phyloP scores from a whole-genome alignment of 23 tunicate genomes.

The Trididemnum clinides region DNA sequence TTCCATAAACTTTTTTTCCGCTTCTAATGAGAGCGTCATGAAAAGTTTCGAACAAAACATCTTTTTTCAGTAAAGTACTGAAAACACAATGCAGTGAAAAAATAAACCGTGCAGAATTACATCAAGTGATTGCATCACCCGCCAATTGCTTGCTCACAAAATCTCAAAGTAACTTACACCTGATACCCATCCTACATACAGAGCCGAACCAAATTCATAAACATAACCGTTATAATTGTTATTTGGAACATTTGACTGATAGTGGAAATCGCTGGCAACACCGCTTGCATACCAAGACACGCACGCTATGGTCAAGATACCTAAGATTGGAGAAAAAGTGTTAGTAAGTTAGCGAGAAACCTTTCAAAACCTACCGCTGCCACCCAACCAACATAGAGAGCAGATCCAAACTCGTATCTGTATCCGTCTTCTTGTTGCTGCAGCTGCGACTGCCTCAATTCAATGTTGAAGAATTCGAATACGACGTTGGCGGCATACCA shows the following conservation, averaged over 20 bases:
- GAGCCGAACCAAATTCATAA: constrained; percentile 85
- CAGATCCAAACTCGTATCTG: constrained; percentile 80
- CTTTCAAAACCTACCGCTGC: constrained; percentile 51
- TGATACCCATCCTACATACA: constrained; percentile 86
- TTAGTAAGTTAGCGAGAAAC: not conserved
- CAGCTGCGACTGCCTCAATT: not conserved
- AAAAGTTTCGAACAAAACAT: not conserved
- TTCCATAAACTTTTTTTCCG: not conserved
- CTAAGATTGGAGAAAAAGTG: constrained; percentile 30
- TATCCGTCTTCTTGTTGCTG: not conserved
- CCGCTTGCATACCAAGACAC: constrained; percentile 92
- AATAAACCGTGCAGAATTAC: not conserved
- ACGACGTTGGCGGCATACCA: constrained; percentile 94
- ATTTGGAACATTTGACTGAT: not conserved
- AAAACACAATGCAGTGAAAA: not conserved
- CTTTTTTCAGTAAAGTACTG: too few relatives aligned
- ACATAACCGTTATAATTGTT: constrained; percentile 7
- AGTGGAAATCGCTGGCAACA: constrained; percentile 50
- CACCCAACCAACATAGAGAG: constrained; percentile 92
- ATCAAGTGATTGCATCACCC: too few relatives aligned
- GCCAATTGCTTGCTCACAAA: not conserved
- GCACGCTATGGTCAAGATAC: constrained; percentile 56
- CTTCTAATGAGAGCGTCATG: not conserved
- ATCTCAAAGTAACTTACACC: constrained; percentile 52
- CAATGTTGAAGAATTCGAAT: constrained; percentile 31